Percentiles rank a stretch among this genome's conserved stretches.
Conservation (phyloP, 2,113 vertebrate genomes). For the Oreochromis tanganicae region DNA sequence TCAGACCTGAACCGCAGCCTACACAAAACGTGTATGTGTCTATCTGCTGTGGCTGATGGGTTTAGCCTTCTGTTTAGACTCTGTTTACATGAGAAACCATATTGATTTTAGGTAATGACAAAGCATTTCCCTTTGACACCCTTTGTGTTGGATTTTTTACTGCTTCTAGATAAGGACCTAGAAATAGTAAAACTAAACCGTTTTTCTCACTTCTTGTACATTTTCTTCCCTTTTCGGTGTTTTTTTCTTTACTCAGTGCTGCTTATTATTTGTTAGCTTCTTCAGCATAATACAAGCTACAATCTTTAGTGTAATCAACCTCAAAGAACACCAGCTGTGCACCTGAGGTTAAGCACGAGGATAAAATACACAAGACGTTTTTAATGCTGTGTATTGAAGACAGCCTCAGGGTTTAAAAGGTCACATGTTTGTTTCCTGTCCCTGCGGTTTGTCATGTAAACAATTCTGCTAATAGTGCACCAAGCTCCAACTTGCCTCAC, state of each 20-base stretch:
- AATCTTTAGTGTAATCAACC: background rate
- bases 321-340: background rate
- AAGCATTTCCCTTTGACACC: background rate
- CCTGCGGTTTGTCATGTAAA: background rate
- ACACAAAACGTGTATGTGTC: background rate
- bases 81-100: background rate
- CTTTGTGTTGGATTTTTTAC: background rate
- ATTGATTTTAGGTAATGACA: background rate
- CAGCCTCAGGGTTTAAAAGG: background rate
- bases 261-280: background rate
- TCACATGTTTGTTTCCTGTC: background rate
- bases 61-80: background rate
- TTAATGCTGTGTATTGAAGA: background rate
- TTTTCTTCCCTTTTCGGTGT: rapidly evolving
- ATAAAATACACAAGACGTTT: background rate
- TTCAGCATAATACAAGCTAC: background rate
- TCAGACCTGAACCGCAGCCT: background rate
- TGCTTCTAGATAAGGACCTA: background rate
- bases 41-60: background rate
- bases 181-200: background rate
- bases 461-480: background rate
- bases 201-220: background rate
- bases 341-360: background rate
- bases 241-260: background rate
- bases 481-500: background rate